Percentiles rank a stretch among this genome's conserved stretches.
These are phyloP conservation scores for Phaonia tiefii DNA, from an alignment of 2,888 invertebrate genomes.

Conservation along the genomic window DNA sequence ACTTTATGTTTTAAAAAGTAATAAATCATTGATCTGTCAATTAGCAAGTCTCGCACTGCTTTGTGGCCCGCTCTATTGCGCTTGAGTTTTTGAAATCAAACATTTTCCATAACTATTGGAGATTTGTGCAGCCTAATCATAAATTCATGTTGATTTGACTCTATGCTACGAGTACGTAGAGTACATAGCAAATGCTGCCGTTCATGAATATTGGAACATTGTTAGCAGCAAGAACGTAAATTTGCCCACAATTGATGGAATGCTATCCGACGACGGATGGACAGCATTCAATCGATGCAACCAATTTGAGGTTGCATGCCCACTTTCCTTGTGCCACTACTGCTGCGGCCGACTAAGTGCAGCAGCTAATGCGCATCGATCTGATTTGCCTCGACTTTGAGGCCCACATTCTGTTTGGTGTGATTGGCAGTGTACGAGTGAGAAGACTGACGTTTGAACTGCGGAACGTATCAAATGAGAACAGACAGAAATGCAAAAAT, in stretches of 20 bases:
- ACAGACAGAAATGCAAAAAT: conserved; percentile 56
- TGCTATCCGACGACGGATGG: conserved; percentile 66
- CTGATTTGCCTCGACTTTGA: conserved; percentile 59
- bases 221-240: conserved; percentile 59
- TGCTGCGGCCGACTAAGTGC: conserved; percentile 14
- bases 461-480: conserved; percentile 63
- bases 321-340: conserved; percentile 10
- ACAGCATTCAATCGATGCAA: conserved; percentile 67
- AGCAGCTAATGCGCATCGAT: conserved; percentile 62
- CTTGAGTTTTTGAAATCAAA: no score
- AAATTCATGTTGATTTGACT: conserved; percentile 48
- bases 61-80: conserved; percentile 2
- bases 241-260: conserved; percentile 68
- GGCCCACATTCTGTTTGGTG: conserved; percentile 52
- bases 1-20: no score
- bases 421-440: conserved; percentile 56
- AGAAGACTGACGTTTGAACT: conserved; percentile 64
- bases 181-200: neutral
- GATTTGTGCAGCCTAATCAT: conserved; percentile 58
- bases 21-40: conserved; percentile 39
- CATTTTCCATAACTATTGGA: no score
- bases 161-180: no score
- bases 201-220: neutral
- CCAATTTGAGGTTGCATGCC: conserved; percentile 45
- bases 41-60: conserved; percentile 43